Percentiles rank a stretch among this genome's conserved stretches.
phyloP scores from a whole-genome alignment of 1,140 invertebrate genomes.

The Tetramorium simillimum region DNA sequence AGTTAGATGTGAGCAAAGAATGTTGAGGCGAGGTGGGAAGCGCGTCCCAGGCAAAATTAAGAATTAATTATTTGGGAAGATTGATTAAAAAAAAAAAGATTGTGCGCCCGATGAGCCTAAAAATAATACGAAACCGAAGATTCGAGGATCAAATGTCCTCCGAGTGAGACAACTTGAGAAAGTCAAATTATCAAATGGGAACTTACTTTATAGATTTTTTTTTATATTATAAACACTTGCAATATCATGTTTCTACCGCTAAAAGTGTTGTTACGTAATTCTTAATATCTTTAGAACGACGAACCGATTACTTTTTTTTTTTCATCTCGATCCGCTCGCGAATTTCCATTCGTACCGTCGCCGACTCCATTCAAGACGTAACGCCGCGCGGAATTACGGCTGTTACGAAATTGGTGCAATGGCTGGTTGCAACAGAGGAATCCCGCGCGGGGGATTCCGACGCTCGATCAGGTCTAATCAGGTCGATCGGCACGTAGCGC shows the following conservation, averaged over 20 bases:
- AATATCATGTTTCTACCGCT: not conserved
- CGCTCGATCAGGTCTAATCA: constrained; percentile 16
- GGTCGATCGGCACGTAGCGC: constrained; percentile 51
- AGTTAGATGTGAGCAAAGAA: constrained; percentile 2
- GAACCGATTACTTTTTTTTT: not conserved
- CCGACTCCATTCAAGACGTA: not conserved
- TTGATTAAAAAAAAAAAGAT: not conserved
- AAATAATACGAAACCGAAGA: not conserved
- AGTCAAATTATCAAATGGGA: not conserved
- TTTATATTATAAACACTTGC: not conserved
- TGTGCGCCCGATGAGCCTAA: not conserved
- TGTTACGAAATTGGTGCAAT: constrained; percentile 48
- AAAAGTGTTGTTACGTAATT: not conserved
- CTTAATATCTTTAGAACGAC: not conserved
- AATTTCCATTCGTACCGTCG: not conserved
- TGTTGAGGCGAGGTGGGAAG: not conserved
- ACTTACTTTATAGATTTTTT: not conserved
- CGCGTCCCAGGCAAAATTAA: not conserved
- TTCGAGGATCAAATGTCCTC: not conserved
- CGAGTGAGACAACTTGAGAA: no score
- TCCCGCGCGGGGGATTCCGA: constrained; percentile 10
- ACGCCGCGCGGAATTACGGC: not conserved
- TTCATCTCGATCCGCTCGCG: not conserved
- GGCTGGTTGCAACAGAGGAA: not conserved
- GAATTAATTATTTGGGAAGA: not conserved